Evolutionary conservation across 2,888 invertebrate genomes (phyloP), one percentile per base, ranked within the genome.

Genomic region (Lysandra bellargus): DNA sequence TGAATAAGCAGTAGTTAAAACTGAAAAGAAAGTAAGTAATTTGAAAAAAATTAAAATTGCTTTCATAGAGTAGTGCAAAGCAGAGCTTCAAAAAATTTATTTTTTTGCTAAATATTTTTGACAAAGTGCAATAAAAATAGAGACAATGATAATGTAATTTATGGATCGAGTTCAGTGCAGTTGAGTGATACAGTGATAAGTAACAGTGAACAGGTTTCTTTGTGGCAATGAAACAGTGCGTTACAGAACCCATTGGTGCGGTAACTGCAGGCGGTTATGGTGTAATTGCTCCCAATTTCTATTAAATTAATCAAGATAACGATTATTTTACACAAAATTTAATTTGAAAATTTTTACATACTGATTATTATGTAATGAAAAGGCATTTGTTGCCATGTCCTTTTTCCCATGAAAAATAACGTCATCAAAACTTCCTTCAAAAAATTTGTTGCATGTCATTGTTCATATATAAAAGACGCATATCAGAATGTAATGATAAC

Each of bases 191-290:
- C 82, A 78, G 80, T 83, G 82, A 85, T 83, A 85, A 85, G 87
- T 90, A 89, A 87, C 84, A 81, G 81, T 84, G 82, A 76, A 82
- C 83, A 82, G 83, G 83, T 76, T 86, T 83, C 86, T 88, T 90
- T 83, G 82, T 82, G 83, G 79, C 82, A 83, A 82, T 83, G 80
- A 80, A 80, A 76, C 53, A 76, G 76, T 76, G 76, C 76, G 33
- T 76, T 76, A 76, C 49, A 76, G 53, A 76, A 76, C 30, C 76
- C 76, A 53, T 53, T 76, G 76, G 76, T 76, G 76, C 57, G 76
- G 57, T 76, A 76, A 76, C 76, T 76, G 23, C 23, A 23, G 76
- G 76, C 76, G 49, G 49, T 76, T 33, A 76, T 76, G 76, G 76
- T 76, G 76, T 76, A 76, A 76, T 33, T 76, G 76, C 17, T 76